These are phyloP conservation scores for Pterostichus madidus DNA, from an alignment of 2,888 invertebrate species.

Conservation along the genomic window DNA sequence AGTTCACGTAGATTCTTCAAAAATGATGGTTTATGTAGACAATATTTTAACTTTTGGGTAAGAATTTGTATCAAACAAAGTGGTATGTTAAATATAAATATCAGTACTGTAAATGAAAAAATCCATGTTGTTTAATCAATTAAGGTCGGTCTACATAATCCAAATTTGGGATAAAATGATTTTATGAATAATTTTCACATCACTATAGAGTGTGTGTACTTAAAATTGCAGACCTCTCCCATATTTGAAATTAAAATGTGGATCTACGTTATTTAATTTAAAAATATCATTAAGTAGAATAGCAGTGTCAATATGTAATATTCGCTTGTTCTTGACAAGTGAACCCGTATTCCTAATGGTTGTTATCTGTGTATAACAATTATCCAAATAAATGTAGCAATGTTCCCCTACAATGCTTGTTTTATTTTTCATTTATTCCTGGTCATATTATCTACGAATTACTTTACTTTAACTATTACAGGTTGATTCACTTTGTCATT, in stretches of 20 bases:
- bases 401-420: conserved; percentile 71
- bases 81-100: conserved; percentile 34
- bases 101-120: conserved; percentile 37
- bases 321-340: conserved; percentile 62
- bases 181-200: conserved; percentile 32
- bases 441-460: no score
- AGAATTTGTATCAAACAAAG: conserved; percentile 12
- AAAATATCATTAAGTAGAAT: conserved; percentile 63
- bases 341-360: conserved; percentile 76
- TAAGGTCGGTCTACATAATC: conserved; percentile 48
- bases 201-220: conserved; percentile 49
- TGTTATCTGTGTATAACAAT: conserved; percentile 75
- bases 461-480: no score
- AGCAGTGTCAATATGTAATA: conserved; percentile 61
- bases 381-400: conserved; percentile 78
- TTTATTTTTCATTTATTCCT: conserved; percentile 58
- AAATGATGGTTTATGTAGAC: conserved; percentile 43
- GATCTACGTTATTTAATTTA: conserved; percentile 61
- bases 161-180: conserved; percentile 18
- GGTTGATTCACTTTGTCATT: no score
- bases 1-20: conserved; percentile 52
- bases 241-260: conserved; percentile 52
- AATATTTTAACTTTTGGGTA: conserved; percentile 22
- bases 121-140: conserved; percentile 25
- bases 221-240: conserved; percentile 46